Percentiles rank a stretch among this genome's conserved stretches.
These are phyloP conservation scores for Polypterus senegalus DNA, from an alignment of 2,113 vertebrate genomes.

Conservation along the genomic window DNA sequence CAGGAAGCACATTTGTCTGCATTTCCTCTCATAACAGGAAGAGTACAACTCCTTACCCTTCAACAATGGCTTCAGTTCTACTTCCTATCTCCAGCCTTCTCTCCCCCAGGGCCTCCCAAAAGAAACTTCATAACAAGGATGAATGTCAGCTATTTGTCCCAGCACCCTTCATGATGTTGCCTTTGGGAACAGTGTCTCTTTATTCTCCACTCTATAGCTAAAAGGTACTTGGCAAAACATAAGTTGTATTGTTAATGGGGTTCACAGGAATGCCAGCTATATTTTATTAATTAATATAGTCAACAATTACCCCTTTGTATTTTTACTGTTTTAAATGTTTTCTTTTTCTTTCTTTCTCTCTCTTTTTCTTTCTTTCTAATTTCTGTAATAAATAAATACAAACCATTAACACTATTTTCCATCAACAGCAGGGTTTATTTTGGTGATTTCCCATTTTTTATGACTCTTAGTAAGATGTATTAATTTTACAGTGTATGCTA, in stretches of 20 bases:
- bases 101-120: slow-evolving; percentile 67
- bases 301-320: slow-evolving; percentile 39
- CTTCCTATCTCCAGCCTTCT: slow-evolving; percentile 79
- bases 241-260: slow-evolving; percentile 37
- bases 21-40: slow-evolving; percentile 99
- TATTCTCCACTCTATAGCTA: slow-evolving; percentile 32
- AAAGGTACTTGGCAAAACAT: slow-evolving; percentile 37
- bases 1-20: slow-evolving; percentile 99
- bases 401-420: no score
- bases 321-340: slow-evolving; percentile 29
- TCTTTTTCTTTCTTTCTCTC: slow-evolving; percentile 19
- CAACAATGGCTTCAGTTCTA: slow-evolving; percentile 94
- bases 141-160: slow-evolving; percentile 34
- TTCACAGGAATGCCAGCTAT: slow-evolving; percentile 11
- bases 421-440: no score
- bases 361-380: slow-evolving; percentile 17
- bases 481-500: no score
- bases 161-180: slow-evolving; percentile 4
- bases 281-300: slow-evolving; percentile 26
- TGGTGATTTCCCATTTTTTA: no score
- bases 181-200: slow-evolving; percentile 42
- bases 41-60: slow-evolving; percentile 97
- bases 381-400: background rate
- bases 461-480: no score
- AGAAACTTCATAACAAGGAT: slow-evolving; percentile 57